These are phyloP conservation scores for Eurypyga helias DNA, from an alignment of 2,113 vertebrate genomes.

Conservation along the genomic window DNA sequence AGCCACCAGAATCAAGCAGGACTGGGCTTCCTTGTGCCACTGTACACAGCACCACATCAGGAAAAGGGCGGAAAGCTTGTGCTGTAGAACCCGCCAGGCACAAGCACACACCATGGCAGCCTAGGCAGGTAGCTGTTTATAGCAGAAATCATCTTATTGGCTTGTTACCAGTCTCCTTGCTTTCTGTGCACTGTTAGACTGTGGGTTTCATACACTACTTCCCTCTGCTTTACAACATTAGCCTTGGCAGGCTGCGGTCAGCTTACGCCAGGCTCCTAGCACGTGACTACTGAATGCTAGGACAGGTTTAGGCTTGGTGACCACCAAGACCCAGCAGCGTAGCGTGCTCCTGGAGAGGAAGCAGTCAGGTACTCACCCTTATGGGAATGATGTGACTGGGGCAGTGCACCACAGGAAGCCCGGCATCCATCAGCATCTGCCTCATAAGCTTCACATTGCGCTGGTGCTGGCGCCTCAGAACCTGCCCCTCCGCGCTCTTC, in stretches of 20 bases:
- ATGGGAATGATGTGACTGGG: constrained; percentile 98
- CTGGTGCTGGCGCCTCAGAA: constrained; percentile 90
- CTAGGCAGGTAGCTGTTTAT: not conserved
- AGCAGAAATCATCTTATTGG: not conserved
- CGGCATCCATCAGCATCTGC: constrained; percentile 95
- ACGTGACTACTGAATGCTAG: not conserved
- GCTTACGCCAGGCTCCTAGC: not conserved
- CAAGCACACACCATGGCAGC: not conserved
- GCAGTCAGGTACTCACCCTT: constrained; percentile 72
- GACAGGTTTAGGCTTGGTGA: not conserved
- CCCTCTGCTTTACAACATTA: not conserved
- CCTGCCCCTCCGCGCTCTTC: constrained; percentile 86
- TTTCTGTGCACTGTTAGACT: not conserved
- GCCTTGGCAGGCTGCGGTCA: not conserved
- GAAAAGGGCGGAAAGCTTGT: not conserved
- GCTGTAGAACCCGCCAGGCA: not conserved
- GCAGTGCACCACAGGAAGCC: constrained; percentile 95
- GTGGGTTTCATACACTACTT: not conserved
- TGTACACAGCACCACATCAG: accelerated
- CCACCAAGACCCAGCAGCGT: too few relatives aligned
- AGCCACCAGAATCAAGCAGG: not conserved
- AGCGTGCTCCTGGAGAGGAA: accelerated
- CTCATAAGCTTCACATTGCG: constrained; percentile 94
- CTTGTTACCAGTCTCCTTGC: not conserved
- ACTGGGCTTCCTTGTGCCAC: not conserved